Conservation (phyloP, 37 sponge, comb jelly and placozoan species). For the Spongilla lacustris region DNA sequence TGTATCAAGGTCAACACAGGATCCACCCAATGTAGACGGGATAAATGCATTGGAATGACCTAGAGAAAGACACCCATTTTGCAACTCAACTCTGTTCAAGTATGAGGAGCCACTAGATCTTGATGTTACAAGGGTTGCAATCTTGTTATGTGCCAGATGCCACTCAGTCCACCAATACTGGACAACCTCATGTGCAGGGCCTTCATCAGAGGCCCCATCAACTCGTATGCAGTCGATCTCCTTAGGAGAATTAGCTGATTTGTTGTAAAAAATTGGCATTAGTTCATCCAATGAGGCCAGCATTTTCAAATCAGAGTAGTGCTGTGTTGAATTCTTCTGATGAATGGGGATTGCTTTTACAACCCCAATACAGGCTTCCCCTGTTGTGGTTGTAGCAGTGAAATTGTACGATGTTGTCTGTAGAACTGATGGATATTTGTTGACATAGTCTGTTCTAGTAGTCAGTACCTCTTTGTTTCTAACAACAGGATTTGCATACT, state of each 20-base stretch:
- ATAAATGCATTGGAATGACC: constrained; percentile 26
- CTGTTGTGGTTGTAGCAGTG: constrained; percentile 39
- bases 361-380: constrained; percentile 42
- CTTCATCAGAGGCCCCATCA: constrained; percentile 40
- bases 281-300: background rate
- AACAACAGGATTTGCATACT: constrained; percentile 20
- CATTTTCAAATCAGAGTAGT: constrained; percentile 20
- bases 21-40: constrained; percentile 43
- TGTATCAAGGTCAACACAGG: constrained; percentile 14
- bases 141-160: background rate
- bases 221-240: constrained; percentile 31
- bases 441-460: constrained; percentile 66
- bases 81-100: constrained; percentile 27
- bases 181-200: constrained; percentile 20
- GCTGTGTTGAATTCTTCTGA: constrained; percentile 24
- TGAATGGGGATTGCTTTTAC: constrained; percentile 21
- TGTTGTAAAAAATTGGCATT: background rate
- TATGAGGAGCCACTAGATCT: constrained; percentile 28
- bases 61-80: constrained; percentile 36
- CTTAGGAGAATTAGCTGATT: background rate
- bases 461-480: constrained; percentile 1
- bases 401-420: constrained; percentile 65
- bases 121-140: constrained; percentile 29
- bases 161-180: constrained; percentile 40
- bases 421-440: constrained; percentile 27